phyloP scores from a whole-genome alignment of 2,888 invertebrate species.

The Nesidiocoris tenuis region DNA sequence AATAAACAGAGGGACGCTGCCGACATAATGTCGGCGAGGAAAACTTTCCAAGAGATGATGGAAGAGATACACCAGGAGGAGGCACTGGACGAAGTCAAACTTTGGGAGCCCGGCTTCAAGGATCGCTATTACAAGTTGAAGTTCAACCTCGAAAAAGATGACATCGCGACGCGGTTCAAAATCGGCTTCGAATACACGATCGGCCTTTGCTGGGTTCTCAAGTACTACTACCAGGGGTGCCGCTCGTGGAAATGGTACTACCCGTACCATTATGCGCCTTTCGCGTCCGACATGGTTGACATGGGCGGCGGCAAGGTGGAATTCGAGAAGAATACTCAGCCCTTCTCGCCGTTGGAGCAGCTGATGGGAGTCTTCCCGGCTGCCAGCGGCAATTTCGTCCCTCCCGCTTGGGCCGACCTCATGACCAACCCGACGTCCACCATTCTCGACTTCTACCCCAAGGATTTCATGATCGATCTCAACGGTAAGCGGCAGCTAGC shows the following conservation, averaged over 20 bases:
- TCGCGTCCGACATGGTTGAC: conserved; percentile 97
- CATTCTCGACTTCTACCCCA: conserved; percentile 98
- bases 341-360: conserved; percentile 97
- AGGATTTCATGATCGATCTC: conserved; percentile 94
- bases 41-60: conserved; percentile 48
- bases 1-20: conserved; percentile 70
- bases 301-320: conserved; percentile 80
- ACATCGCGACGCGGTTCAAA: conserved; percentile 81
- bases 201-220: conserved; percentile 96
- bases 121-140: conserved; percentile 96
- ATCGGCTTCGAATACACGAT: conserved; percentile 93
- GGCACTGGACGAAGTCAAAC: conserved; percentile 81
- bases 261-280: conserved; percentile 99
- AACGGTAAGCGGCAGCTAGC: conserved; percentile 65
- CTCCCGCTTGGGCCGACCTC: conserved; percentile 85
- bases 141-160: conserved; percentile 75
- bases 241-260: conserved; percentile 99
- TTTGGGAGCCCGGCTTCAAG: conserved; percentile 97
- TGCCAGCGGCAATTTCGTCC: conserved; percentile 91
- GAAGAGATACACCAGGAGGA: conserved; percentile 57
- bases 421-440: conserved; percentile 91
- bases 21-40: conserved; percentile 49
- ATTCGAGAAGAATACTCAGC: conserved; percentile 85
- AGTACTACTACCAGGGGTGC: conserved; percentile 97
- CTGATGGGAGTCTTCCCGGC: conserved; percentile 99